Evolutionary conservation across 1,140 invertebrate genomes (phyloP).

Genomic region (Zaprionus gabonicus): DNA sequence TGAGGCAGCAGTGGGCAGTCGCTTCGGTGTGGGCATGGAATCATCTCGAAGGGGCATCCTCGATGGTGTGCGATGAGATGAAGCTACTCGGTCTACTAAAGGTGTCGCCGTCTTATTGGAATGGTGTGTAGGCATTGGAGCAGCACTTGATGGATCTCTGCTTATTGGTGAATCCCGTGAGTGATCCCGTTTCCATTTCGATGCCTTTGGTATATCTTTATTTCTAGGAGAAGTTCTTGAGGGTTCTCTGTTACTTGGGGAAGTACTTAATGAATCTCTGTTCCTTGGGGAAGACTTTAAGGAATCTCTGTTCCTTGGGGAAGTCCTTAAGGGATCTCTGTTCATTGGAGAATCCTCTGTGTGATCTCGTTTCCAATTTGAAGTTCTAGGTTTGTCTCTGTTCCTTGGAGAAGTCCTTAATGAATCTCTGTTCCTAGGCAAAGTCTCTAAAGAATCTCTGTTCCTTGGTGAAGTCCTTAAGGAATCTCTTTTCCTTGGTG

Average conservation of each 20-base stretch:
- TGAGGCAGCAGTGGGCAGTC: conserved; percentile 21
- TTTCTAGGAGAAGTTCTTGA: too few species aligned
- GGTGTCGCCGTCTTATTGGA: neutral
- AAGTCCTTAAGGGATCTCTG: neutral
- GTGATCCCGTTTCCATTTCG: too few species aligned
- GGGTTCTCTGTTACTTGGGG: too few species aligned
- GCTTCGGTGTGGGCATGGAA: neutral
- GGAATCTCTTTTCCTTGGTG: neutral
- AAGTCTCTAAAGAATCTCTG: neutral
- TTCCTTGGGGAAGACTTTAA: too few species aligned
- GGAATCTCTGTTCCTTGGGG: too few species aligned
- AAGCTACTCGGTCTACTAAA: neutral
- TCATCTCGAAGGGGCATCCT: neutral
- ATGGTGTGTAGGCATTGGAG: neutral
- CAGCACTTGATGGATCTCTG: neutral
- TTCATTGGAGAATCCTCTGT: neutral
- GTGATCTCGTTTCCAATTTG: too few species aligned
- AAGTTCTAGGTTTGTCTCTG: too few species aligned
- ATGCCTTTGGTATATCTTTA: too few species aligned
- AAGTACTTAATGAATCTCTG: too few species aligned
- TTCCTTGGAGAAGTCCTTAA: too few species aligned
- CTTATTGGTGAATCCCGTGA: neutral
- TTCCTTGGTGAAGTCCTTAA: neutral
- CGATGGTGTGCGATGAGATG: neutral
- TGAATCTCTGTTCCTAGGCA: neutral